phyloP scores from a whole-genome alignment of 1,140 invertebrate species.

The Ectropis grisescens region DNA sequence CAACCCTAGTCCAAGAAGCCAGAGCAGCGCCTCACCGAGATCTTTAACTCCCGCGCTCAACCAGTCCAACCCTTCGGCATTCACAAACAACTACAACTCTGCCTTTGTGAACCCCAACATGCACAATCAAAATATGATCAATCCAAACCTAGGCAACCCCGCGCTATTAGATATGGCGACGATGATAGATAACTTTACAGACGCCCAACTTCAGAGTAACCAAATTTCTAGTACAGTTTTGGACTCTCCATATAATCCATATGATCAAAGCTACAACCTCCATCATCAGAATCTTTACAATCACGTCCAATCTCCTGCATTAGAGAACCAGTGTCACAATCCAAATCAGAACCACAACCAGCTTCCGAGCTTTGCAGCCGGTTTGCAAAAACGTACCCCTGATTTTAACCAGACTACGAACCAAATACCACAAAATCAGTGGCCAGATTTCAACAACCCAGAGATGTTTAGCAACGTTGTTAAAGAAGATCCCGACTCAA shows the following conservation, averaged over 20 bases:
- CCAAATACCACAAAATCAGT: constrained; percentile 61
- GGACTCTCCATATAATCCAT: constrained; percentile 77
- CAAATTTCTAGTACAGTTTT: constrained; percentile 85
- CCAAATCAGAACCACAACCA: constrained; percentile 40
- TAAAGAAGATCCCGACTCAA: constrained; percentile 78
- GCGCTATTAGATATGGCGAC: constrained; percentile 77
- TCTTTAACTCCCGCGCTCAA: constrained; percentile 49
- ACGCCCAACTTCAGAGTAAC: constrained; percentile 83
- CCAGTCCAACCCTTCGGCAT: constrained; percentile 41
- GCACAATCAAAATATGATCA: constrained; percentile 55
- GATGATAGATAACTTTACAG: constrained; percentile 81
- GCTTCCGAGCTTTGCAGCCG: constrained; percentile 46
- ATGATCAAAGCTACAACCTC: constrained; percentile 62
- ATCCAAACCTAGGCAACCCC: constrained; percentile 68
- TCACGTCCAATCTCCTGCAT: constrained; percentile 32
- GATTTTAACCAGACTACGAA: constrained; percentile 21
- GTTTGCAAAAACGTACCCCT: constrained; percentile 49
- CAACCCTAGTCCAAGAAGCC: constrained; percentile 56
- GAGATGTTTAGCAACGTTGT: constrained; percentile 65
- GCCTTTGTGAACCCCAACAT: constrained; percentile 66
- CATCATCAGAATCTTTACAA: constrained; percentile 65
- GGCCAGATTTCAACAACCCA: constrained; percentile 65
- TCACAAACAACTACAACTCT: constrained; percentile 61
- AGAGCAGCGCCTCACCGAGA: constrained; percentile 55
- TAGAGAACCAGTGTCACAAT: constrained; percentile 45